These are phyloP conservation scores for Ceuthmochares aereus DNA, from an alignment of 2,113 vertebrate genomes.

Conservation along the genomic window DNA sequence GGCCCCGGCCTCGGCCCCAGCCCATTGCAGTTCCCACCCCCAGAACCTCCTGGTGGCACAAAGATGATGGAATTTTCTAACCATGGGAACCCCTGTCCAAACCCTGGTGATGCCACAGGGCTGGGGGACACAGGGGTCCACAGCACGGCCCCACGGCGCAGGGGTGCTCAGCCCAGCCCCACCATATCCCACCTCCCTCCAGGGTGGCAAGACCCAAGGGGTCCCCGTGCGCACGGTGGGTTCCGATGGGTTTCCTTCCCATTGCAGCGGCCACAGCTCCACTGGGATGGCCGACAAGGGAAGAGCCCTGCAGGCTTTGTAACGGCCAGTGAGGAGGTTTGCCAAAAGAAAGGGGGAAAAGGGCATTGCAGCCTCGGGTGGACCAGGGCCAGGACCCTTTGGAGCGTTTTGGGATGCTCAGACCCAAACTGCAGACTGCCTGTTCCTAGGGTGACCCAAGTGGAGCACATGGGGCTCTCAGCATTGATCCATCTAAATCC, in stretches of 20 bases:
- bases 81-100: not conserved
- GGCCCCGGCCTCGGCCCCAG: not conserved
- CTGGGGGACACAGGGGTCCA: not conserved
- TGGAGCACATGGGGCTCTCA: not conserved
- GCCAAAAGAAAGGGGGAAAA: not conserved
- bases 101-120: not conserved
- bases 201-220: accelerated
- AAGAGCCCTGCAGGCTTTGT: accelerated
- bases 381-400: not conserved
- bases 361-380: accelerated
- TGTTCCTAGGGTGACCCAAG: not conserved
- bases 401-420: not conserved
- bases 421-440: not conserved
- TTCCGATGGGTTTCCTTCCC: accelerated
- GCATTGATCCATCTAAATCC: accelerated
- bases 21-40: accelerated
- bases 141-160: accelerated
- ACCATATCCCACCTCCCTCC: not conserved
- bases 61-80: not conserved
- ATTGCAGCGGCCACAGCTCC: accelerated
- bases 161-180: not conserved
- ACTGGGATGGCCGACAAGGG: accelerated
- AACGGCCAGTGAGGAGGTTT: not conserved
- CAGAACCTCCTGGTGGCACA: not conserved
- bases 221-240: not conserved